These are phyloP conservation scores for Cirrhinus mrigala DNA, from an alignment of 2,797 vertebrate species.

Conservation along the genomic window DNA sequence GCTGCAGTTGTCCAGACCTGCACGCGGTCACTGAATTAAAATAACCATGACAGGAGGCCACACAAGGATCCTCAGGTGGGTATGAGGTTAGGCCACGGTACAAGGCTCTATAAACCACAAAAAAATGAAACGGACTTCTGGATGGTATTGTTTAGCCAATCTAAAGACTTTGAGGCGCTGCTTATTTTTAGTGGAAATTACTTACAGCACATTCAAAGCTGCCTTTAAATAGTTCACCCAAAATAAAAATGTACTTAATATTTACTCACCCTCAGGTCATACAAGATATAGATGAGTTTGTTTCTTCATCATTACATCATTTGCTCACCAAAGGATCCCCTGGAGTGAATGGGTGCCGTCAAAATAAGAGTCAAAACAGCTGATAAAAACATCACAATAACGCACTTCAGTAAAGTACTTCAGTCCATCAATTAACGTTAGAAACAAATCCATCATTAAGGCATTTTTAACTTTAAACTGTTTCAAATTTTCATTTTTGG, in stretches of 20 bases:
- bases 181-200: not conserved
- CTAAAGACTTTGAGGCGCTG: not conserved
- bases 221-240: not conserved
- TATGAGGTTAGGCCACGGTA: not conserved
- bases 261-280: not conserved
- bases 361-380: not conserved
- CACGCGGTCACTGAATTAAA: conserved; percentile 6
- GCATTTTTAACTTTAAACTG: not conserved
- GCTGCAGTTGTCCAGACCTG: conserved; percentile 45
- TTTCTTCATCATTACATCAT: not conserved
- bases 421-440: not conserved
- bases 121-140: not conserved
- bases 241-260: too few species aligned
- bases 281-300: not conserved
- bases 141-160: not conserved
- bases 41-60: conserved; percentile 19
- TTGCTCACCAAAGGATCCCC: not conserved
- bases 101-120: not conserved
- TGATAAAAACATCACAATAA: not conserved
- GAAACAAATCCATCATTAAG: too few species aligned
- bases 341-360: not conserved
- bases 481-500: not conserved
- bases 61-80: conserved; percentile 15
- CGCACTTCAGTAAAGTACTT: too few species aligned
- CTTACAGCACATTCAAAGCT: not conserved